phyloP scores from a whole-genome alignment of 1,140 invertebrate species.

The Cydia amplana region DNA sequence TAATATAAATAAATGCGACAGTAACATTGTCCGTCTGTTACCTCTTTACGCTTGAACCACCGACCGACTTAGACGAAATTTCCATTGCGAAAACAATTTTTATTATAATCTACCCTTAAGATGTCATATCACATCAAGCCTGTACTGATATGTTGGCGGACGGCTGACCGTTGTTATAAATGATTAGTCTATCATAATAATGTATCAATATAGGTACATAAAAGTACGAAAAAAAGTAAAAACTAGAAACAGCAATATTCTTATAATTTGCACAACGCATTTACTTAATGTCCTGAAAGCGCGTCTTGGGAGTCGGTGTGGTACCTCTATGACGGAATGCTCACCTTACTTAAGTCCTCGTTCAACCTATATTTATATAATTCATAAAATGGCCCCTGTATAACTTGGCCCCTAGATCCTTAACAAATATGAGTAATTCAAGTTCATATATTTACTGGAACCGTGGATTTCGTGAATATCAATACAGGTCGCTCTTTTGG shows the following conservation, averaged over 20 bases:
- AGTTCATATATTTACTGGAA: neutral
- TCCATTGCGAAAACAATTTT: no score
- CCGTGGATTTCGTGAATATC: neutral
- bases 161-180: no score
- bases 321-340: neutral
- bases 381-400: neutral
- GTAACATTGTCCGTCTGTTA: no score
- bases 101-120: no score
- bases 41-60: no score
- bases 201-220: no score
- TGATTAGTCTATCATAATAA: no score
- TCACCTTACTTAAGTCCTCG: conserved; percentile 2
- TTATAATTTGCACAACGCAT: neutral
- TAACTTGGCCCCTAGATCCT: neutral
- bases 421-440: neutral
- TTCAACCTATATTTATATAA: neutral
- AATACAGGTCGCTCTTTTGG: neutral
- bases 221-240: neutral
- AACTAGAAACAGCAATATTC: neutral
- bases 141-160: no score
- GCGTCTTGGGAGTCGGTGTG: neutral
- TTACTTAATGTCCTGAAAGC: neutral
- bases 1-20: no score
- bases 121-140: no score
- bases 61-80: no score